Evolutionary conservation across 1,140 invertebrate species (phyloP).

Genomic region (Bombus superbus): DNA sequence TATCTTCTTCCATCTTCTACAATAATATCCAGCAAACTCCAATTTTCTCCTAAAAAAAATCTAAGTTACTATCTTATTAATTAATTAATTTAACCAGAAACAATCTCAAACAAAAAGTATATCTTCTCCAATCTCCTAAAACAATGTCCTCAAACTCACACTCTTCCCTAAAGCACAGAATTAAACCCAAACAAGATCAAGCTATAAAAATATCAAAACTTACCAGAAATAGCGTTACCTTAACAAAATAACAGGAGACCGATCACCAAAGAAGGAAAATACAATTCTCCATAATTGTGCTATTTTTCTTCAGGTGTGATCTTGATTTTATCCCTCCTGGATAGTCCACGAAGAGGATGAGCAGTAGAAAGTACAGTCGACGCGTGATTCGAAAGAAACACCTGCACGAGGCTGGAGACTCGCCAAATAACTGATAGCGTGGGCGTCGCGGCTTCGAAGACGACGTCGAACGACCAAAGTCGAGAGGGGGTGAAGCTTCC

Average conservation of each 20-base stretch:
- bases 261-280: background rate
- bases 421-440: slow-evolving; percentile 76
- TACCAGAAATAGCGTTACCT: background rate
- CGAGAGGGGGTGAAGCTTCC: slow-evolving; percentile 70
- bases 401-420: slow-evolving; percentile 67
- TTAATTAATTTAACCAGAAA: too few species aligned
- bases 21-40: too few species aligned
- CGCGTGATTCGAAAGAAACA: slow-evolving; percentile 42
- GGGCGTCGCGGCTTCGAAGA: slow-evolving; percentile 71
- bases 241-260: background rate
- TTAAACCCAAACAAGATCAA: background rate
- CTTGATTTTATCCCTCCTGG: background rate
- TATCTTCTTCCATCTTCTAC: too few species aligned
- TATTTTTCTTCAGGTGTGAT: too few species aligned
- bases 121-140: background rate
- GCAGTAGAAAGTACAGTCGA: slow-evolving; percentile 1
- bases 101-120: background rate
- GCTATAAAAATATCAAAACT: background rate
- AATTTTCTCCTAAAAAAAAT: too few species aligned
- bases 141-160: background rate
- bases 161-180: background rate
- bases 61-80: too few species aligned
- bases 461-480: slow-evolving; percentile 59
- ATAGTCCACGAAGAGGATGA: background rate
- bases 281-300: background rate